Evolutionary conservation across 2,888 invertebrate species (phyloP).

Genomic region (Tuta absoluta): DNA sequence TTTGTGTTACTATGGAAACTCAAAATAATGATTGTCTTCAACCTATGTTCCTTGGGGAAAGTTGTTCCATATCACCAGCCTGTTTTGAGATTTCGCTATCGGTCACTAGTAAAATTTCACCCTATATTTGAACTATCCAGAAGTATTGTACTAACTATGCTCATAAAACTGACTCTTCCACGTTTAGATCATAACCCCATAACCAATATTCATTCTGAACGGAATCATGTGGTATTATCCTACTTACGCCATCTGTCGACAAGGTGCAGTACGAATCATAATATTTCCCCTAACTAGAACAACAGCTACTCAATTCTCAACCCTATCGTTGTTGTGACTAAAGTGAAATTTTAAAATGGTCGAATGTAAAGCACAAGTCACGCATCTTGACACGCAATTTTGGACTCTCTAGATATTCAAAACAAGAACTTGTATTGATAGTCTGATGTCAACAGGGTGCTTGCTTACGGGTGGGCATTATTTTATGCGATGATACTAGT

Average conservation of each 20-base stretch:
- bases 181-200: constrained; percentile 57
- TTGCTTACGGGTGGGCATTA: constrained; percentile 72
- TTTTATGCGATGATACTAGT: constrained; percentile 59
- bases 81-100: too few species aligned
- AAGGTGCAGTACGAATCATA: constrained; percentile 42
- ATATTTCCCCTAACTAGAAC: background rate
- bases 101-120: too few species aligned
- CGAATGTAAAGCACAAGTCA: background rate
- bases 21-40: too few species aligned
- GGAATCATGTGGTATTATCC: constrained; percentile 57
- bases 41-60: too few species aligned
- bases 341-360: background rate
- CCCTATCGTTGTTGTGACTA: background rate
- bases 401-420: background rate
- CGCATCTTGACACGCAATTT: background rate
- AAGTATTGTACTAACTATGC: constrained; percentile 54
- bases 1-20: too few species aligned
- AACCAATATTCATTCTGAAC: constrained; percentile 53
- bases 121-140: constrained; percentile 18
- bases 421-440: too few species aligned
- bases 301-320: background rate
- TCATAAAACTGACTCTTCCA: constrained; percentile 52
- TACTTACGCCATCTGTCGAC: constrained; percentile 69
- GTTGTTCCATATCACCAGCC: too few species aligned
- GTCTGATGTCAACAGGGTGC: constrained; percentile 29